Percentiles rank a stretch among this genome's conserved stretches.
Conservation (phyloP, 2,113 vertebrate genomes). For the Oryctolagus cuniculus region mOryCun1.1 NC_091448.1:51462501-51463000, state of each 20-base stretch:
- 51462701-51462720: neutral
- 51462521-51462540: neutral
- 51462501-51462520: neutral
- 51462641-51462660: slow-evolving; percentile 45
- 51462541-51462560: neutral
- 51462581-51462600: neutral
- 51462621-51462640: slow-evolving; percentile 46
- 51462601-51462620: slow-evolving; percentile 19
- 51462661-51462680: neutral
- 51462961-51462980: neutral
- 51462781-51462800: neutral
- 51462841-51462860: neutral
- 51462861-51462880: neutral
- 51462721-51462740: neutral
- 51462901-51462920: neutral
- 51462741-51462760: neutral
- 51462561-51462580: neutral
- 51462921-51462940: neutral
- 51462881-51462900: neutral
- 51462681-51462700: neutral
- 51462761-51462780: neutral
- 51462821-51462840: neutral
- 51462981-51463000: neutral
- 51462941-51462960: neutral
- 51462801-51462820: neutral